Evolutionary conservation across 2,797 vertebrate species (phyloP).

Genomic region (Amphiprion clarkii): DNA sequence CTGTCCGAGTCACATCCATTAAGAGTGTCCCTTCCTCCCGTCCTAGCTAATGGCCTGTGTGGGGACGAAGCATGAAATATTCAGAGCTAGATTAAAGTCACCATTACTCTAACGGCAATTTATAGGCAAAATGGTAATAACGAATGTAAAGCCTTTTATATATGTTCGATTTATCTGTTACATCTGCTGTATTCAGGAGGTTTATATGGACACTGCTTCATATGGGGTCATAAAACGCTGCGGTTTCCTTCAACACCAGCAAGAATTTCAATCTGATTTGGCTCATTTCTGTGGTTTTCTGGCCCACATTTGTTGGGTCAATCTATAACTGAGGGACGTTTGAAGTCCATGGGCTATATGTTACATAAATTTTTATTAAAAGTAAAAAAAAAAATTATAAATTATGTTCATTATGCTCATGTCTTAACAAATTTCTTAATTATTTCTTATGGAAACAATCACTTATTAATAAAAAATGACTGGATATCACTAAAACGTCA

Average conservation of each 20-base stretch:
- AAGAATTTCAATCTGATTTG: not conserved
- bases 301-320: not conserved
- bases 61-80: slow-evolving; percentile 74
- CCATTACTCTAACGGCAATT: slow-evolving; percentile 58
- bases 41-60: slow-evolving; percentile 52
- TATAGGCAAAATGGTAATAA: slow-evolving; percentile 41
- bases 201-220: not conserved
- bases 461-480: no score
- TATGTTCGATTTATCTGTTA: slow-evolving; percentile 4
- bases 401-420: no score
- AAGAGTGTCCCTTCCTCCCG: slow-evolving; percentile 24
- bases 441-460: no score
- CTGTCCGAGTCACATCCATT: slow-evolving; percentile 59
- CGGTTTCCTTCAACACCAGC: not conserved
- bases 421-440: no score
- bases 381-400: no score
- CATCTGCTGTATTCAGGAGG: not conserved
- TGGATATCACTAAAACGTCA: no score
- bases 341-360: no score
- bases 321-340: no score
- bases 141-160: not conserved
- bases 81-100: slow-evolving; percentile 69
- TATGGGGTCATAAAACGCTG: not conserved
- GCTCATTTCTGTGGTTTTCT: not conserved
- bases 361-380: no score